phyloP scores from a whole-genome alignment of 1,140 invertebrate species.

The Magallana ariakensis region DNA sequence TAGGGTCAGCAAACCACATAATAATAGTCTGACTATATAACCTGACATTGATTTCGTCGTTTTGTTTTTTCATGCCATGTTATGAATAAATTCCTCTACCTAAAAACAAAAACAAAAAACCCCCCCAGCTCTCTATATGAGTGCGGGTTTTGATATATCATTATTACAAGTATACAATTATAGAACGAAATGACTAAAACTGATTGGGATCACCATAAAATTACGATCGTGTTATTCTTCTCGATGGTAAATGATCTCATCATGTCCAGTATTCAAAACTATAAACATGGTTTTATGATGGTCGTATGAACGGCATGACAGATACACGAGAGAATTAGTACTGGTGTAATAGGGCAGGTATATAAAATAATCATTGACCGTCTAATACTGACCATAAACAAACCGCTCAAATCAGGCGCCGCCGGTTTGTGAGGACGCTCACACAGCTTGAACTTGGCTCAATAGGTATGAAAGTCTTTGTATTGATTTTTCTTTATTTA shows the following conservation, averaged over 20 bases:
- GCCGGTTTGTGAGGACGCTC: neutral
- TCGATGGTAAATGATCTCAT: neutral
- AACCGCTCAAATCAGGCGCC: neutral
- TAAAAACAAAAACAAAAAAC: too few relatives aligned
- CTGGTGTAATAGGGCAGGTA: slow-evolving; percentile 4
- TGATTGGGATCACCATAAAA: slow-evolving; percentile 12
- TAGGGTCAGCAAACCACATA: too few relatives aligned
- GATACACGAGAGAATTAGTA: slow-evolving; percentile 19
- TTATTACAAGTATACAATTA: neutral
- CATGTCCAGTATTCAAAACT: slow-evolving; percentile 1
- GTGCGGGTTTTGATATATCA: neutral
- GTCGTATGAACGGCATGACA: neutral
- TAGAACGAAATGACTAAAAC: neutral
- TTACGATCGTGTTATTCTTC: neutral
- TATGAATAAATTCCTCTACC: too few relatives aligned
- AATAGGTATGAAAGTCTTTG: too few relatives aligned
- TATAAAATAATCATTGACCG: neutral
- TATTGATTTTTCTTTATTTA: too few relatives aligned
- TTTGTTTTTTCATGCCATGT: too few relatives aligned
- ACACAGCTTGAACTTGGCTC: too few relatives aligned
- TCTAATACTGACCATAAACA: neutral
- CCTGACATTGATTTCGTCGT: too few relatives aligned
- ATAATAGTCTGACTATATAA: too few relatives aligned
- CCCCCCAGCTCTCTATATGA: too few relatives aligned
- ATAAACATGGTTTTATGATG: neutral